Conservation (phyloP, 2,888 invertebrate genomes). For the Agrochola circellaris region DNA sequence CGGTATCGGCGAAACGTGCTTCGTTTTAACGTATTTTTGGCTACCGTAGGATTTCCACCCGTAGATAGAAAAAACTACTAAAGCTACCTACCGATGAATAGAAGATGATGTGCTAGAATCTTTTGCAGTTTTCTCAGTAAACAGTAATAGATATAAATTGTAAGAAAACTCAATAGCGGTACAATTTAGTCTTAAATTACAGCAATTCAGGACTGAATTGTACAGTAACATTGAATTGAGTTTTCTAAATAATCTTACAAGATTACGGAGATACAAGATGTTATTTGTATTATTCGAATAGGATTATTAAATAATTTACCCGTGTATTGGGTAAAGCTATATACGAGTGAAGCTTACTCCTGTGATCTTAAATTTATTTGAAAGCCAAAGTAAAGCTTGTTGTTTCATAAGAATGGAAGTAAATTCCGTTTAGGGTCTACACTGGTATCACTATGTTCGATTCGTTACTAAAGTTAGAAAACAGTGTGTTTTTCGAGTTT, state of each 20-base stretch:
- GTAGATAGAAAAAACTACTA: neutral
- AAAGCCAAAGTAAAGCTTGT: constrained; percentile 8
- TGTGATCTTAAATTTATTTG: constrained; percentile 14
- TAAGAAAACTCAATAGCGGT: neutral
- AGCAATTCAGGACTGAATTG: neutral
- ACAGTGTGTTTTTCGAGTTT: neutral
- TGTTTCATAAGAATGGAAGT: constrained; percentile 14
- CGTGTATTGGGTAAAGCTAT: no score
- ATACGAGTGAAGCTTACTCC: neutral
- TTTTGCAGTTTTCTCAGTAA: neutral
- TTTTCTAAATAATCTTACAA: neutral
- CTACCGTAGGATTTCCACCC: neutral
- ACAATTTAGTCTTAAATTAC: neutral
- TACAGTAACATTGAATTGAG: neutral
- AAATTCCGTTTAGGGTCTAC: constrained; percentile 13
- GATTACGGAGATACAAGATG: neutral
- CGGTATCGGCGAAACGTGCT: neutral
- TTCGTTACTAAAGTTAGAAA: neutral
- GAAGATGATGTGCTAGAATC: neutral
- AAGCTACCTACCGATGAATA: neutral
- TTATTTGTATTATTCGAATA: neutral
- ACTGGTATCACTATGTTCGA: neutral
- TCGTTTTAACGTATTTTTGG: neutral
- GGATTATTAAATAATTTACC: neutral
- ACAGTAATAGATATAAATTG: neutral